phyloP scores from a whole-genome alignment of 2,113 vertebrate genomes.

The Rallus limicola region DNA sequence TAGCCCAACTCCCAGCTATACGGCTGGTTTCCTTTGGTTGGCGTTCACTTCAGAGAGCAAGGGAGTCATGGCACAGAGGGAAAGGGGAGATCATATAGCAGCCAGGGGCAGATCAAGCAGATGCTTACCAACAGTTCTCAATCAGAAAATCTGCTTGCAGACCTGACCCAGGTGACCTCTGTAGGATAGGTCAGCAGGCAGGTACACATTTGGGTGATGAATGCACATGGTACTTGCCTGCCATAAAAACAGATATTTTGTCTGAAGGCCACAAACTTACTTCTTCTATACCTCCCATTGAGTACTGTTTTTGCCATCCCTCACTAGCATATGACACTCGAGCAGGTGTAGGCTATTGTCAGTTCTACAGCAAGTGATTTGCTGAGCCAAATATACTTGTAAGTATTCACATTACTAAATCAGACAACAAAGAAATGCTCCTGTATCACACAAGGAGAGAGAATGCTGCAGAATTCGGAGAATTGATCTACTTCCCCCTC shows the following conservation, averaged over 20 bases:
- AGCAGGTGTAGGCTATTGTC: neutral
- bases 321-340: neutral
- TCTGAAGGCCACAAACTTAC: neutral
- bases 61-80: neutral
- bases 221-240: neutral
- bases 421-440: neutral
- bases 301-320: neutral
- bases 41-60: fast-evolving
- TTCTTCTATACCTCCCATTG: neutral
- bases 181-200: neutral
- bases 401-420: neutral
- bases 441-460: neutral
- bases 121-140: neutral
- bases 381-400: neutral
- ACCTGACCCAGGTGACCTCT: neutral
- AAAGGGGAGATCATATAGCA: neutral
- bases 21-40: fast-evolving
- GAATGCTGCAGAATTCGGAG: neutral
- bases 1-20: neutral
- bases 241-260: neutral
- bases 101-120: neutral
- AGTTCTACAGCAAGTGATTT: neutral
- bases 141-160: neutral
- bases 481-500: neutral
- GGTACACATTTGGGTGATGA: neutral